A percentile compares a stretch with the other conserved stretches of the same genome.
Evolutionary conservation across 2,888 invertebrate genomes (phyloP).

Genomic region (Eretmocerus hayati): DNA sequence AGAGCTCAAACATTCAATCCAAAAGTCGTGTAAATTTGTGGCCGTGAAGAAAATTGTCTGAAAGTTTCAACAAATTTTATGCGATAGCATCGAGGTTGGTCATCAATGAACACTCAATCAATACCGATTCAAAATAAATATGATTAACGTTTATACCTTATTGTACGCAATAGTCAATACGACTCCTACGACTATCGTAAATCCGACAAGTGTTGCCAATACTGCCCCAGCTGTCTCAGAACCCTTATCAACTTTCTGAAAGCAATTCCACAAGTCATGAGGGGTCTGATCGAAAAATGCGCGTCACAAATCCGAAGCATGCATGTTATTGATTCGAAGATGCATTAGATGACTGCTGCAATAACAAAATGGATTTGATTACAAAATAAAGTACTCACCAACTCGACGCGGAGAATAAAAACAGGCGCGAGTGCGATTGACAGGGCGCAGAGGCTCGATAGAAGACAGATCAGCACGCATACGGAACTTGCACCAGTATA

Average conservation of each 20-base stretch:
- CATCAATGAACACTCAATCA: background rate
- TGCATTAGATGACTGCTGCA: too few relatives aligned
- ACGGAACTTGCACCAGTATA: conserved; percentile 25
- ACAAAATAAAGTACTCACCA: too few relatives aligned
- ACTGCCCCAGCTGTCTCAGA: conserved; percentile 24
- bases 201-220: conserved; percentile 26
- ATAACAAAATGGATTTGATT: too few relatives aligned
- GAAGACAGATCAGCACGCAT: conserved; percentile 17
- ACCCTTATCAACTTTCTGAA: too few relatives aligned
- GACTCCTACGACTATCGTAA: conserved; percentile 24
- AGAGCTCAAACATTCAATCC: conserved; percentile 48
- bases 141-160: conserved; percentile 26
- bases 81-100: too few relatives aligned
- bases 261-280: too few relatives aligned
- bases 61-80: conserved; percentile 7
- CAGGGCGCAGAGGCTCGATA: conserved; percentile 26
- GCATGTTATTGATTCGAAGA: too few relatives aligned
- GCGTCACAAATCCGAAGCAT: too few relatives aligned
- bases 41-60: conserved; percentile 48
- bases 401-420: conserved; percentile 26
- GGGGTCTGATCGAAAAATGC: too few relatives aligned
- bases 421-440: conserved; percentile 28
- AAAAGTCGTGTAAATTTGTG: conserved; percentile 47
- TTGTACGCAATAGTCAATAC: conserved; percentile 27
- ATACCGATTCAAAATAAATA: background rate